Evolutionary conservation across 2,888 invertebrate species (phyloP), one percentile per base, ranked within the genome.

Genomic region (Reticulitermes lucifugus): DNA sequence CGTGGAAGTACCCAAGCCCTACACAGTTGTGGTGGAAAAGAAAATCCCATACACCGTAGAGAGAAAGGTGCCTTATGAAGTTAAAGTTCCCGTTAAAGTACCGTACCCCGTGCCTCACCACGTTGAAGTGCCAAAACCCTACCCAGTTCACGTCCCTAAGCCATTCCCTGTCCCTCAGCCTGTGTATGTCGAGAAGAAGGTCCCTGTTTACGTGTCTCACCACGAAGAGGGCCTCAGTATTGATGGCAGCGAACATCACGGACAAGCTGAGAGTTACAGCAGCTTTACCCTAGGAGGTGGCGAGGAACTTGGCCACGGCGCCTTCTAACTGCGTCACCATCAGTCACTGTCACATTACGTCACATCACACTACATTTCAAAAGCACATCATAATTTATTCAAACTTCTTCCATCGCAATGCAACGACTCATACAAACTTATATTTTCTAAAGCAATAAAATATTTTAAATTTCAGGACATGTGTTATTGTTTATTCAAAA

Each of bases 61-160:
- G 41, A 83, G 77, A 59, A 84, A 86, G 77, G 83, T 83, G 35
- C 85, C 86, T n/a, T 83, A 83, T 25, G 85, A 83, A 35, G 86
- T 86, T 35, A 65, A 83, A 41, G 93, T 96, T 80, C 94, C 94
- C 86, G 93, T 97, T n/a, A 83, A 85, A 43, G 87, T 87, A 10
- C 77, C 84, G 18, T 65, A 79, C 86, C 95, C 96, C 6, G 89
- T 89, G 43, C 88, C 90, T 88, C 90, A 91, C 9, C 89, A 90
- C 80, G 55, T 84, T 41, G 77, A 60, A 14, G 70, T 84, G 4
- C 51, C 65, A 29, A 79, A 79, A 71, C 51, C 79, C 46, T 65
- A 79, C 73, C 43, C 43, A n/a, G 55, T 55, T 14, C 60, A 83
- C 35, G 87, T 85, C 35, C 60, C 79, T 60, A 73, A 79, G 43